Evolutionary conservation across 2,797 vertebrate genomes (phyloP), one percentile per base, ranked within the genome.

Genomic region (Dermochelys coriacea): DNA sequence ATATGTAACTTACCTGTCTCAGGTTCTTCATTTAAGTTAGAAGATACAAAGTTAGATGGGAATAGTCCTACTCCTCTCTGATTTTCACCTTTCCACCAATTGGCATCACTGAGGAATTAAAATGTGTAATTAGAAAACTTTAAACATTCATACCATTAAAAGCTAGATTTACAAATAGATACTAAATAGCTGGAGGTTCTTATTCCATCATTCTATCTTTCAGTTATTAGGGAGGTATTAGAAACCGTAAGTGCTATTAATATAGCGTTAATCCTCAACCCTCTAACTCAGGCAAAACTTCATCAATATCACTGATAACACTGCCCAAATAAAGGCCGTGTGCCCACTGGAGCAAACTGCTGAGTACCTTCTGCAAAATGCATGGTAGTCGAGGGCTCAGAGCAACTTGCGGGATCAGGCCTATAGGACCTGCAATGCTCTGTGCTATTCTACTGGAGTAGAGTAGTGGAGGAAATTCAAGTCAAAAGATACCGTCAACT

Each of bases 21-120:
- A 0, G 99, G 98, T 54, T 99, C 99, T 51, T 98, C 97, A 27
- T 97, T 99, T 97, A 99, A 97, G 95, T 99, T 99, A 88, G 98
- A 98, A 78, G 99, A 99, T 92, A 99, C 99, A 92, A 99, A 99
- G 97, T 99, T 99, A 54, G 99, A 99, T 3, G 99, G 99, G 92
- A 99, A 99, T 51, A 99, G 98, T 15, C 99, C 99, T 12, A 99
- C 96, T 93, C 99, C 99, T 98, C 99, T 98, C 94, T 99, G 99
- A 97, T 99, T 99, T 98, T 99, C 99, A 95, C 99, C 99, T 97
- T 99, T 99, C 99, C 99, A 99, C 99, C 99, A 99, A 88, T 99
- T 99, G 95, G 99, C 98, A 96, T 99, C 99, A 86, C 99, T 99
- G 96, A 83, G 95, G 96, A 96, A 93, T 89, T 25, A 82, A 89